Evolutionary conservation across 2,113 vertebrate genomes (phyloP).

Genomic region (Mesoclemmys tuberculata): DNA sequence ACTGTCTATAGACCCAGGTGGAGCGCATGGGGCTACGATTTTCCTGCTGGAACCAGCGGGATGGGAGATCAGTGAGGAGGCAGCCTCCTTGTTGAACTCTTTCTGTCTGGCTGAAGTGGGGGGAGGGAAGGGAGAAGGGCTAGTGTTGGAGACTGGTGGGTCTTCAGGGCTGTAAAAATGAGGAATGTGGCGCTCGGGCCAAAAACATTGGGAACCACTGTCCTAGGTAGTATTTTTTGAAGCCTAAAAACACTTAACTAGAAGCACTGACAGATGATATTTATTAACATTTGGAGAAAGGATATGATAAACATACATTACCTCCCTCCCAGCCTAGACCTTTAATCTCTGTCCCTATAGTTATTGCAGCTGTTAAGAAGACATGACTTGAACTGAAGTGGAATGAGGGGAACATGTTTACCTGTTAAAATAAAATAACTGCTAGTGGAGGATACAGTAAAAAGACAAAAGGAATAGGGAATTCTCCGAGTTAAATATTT

Average conservation of each 20-base stretch:
- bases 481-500: neutral
- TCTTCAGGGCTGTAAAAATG: no score
- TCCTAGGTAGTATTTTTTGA: neutral
- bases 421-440: neutral
- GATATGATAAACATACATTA: neutral
- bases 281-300: neutral
- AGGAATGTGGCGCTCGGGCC: no score
- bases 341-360: neutral
- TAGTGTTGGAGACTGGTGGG: no score
- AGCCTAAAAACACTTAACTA: neutral
- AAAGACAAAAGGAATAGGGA: neutral
- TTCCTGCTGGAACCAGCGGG: no score
- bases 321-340: neutral
- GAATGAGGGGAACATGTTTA: neutral
- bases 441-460: neutral
- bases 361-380: neutral
- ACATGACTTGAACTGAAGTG: neutral
- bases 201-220: no score
- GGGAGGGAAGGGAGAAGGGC: no score
- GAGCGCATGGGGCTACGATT: no score
- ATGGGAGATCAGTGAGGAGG: no score
- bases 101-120: no score
- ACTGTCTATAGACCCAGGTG: no score
- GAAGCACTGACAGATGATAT: neutral
- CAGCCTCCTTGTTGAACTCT: no score